phyloP scores from a whole-genome alignment of 2,888 invertebrate genomes.

The Kuschelorhynchus macadamiae region DNA sequence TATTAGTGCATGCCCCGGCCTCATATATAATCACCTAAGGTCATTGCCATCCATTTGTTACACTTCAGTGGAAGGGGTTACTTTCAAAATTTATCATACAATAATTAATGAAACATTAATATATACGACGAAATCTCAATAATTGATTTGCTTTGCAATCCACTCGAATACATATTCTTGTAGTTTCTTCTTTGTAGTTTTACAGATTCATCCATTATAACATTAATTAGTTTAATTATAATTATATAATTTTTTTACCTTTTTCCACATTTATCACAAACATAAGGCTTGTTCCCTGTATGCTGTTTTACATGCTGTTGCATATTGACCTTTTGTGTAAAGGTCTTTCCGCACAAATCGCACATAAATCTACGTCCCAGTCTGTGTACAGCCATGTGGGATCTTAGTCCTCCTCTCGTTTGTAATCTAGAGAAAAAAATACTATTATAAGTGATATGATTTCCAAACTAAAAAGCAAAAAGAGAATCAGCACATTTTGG shows the following conservation, averaged over 20 bases:
- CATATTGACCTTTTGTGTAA: slow-evolving; percentile 72
- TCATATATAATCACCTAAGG: no score
- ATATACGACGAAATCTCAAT: no score
- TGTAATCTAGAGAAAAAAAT: slow-evolving; percentile 62
- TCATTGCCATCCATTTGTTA: no score
- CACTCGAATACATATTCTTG: no score
- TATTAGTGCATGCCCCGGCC: no score
- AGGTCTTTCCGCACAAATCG: slow-evolving; percentile 73
- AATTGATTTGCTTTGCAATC: no score
- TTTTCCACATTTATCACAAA: slow-evolving; percentile 71
- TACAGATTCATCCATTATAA: no score
- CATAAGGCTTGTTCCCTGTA: slow-evolving; percentile 69
- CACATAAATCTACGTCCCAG: slow-evolving; percentile 69
- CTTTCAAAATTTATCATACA: no score
- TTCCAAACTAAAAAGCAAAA: neutral
- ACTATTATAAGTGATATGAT: neutral
- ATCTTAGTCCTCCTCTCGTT: slow-evolving; percentile 67
- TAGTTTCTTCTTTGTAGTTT: no score
- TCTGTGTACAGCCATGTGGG: slow-evolving; percentile 68
- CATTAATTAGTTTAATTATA: no score
- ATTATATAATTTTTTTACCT: slow-evolving; percentile 63
- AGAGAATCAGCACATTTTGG: neutral
- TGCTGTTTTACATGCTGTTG: slow-evolving; percentile 69
- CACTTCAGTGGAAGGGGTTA: no score
- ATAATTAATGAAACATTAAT: no score